Base-by-base conservation (phyloP, 2,888 invertebrate species). In the Pseudoips prasinana region DNA sequence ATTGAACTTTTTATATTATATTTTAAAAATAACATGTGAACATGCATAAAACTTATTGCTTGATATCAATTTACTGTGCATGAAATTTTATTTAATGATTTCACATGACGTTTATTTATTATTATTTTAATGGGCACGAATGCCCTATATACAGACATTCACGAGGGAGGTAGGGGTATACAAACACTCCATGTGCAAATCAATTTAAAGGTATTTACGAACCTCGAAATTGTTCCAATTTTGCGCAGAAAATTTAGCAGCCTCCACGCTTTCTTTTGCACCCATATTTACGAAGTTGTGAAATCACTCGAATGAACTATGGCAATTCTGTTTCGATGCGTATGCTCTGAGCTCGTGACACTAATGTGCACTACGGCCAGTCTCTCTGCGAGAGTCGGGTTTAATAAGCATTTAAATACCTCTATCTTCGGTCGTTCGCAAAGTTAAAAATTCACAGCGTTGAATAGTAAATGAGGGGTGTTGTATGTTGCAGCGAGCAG, bases 211-310 rank as follows among this genome's bases (percentile, higher is more conserved):
- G 73, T 82, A 68, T 54, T 80, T 89, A 89, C 90, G 90, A 92
- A 94, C 94, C 94, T 94, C 94, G 74, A 93, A 90, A 88, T 93
- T 93, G 89, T 92, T 93, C 94, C 94, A 94, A 89, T 92, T 93
- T 90, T 94, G 93, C 88, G 93, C 92, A 89, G 93, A 93, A 90
- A 93, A 92, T 91, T 94, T 94, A 79, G 92, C 93, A 75, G 93
- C 93, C 84, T 94, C 94, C 82, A 94, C 94, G 91, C 94, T 94
- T 83, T 93, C 93, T 91, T 94, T 94, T 83, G 94, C 94, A 88
- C 94, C 94, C 94, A 94, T 94, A 80, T 88, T 90, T 85, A 84
- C 71, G 76, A 73, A 80, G 69, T 77, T 67, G 80, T 80, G 78
- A 79, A 72, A 79, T 82, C 87, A 85, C 87, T 86, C 75, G 69